Conservation (phyloP, 1,140 invertebrate genomes). For the Calosoma granatense region DNA sequence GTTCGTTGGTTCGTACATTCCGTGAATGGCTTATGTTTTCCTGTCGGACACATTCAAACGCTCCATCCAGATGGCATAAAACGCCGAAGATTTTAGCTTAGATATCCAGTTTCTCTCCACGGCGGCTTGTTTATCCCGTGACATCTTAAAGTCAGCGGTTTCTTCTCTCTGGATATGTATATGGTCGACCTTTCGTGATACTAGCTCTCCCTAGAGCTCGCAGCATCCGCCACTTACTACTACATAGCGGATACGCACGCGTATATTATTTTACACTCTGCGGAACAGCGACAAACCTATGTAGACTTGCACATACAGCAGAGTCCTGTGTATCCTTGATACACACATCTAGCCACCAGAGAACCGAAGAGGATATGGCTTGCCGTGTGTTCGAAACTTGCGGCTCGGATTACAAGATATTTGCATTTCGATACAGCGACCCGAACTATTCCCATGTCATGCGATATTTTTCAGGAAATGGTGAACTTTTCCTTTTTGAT, state of each 20-base stretch:
- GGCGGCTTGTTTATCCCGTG: neutral
- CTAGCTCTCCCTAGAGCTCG: neutral
- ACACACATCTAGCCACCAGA: neutral
- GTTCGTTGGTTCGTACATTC: neutral
- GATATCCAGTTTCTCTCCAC: neutral
- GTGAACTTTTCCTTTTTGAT: neutral
- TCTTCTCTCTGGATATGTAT: slow-evolving; percentile 1
- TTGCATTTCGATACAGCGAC: slow-evolving; percentile 4
- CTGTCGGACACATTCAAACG: neutral
- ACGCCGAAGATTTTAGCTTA: slow-evolving; percentile 1
- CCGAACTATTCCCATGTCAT: slow-evolving; percentile 7
- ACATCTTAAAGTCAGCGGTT: slow-evolving; percentile 7
- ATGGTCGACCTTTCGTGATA: neutral
- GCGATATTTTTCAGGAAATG: slow-evolving; percentile 3
- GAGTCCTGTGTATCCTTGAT: no score
- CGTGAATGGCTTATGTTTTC: slow-evolving; percentile 1
- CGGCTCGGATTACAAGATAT: slow-evolving; percentile 4
- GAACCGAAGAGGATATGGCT: neutral
- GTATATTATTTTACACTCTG: slow-evolving; percentile 4
- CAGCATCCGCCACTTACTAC: no score
- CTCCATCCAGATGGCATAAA: neutral
- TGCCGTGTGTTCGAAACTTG: neutral
- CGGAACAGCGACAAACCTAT: neutral
- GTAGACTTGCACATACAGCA: no score
- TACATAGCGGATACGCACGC: neutral